Evolutionary conservation across 2,113 vertebrate genomes (phyloP), one percentile per base, ranked within the genome.

Genomic region (Myrmophylax atrothorax): DNA sequence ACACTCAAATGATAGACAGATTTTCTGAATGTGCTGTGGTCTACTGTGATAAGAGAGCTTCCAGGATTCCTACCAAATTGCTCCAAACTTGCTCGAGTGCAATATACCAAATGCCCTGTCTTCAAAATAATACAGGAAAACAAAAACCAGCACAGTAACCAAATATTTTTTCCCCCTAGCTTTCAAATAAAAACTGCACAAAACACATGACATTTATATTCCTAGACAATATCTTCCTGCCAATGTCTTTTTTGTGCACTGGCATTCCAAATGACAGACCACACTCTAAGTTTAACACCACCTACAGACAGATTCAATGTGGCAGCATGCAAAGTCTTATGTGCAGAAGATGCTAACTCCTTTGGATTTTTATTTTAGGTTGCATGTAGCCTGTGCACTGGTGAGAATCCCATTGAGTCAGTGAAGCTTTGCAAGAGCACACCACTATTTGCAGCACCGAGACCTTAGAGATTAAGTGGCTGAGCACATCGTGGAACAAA

Each of bases 1-100:
- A 98, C 98, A 90, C 63, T 63, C 82, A 98, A 97, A 97, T 98
- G 98, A 98, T 95, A 96, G 98, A 97, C 97, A 98, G 96, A 84
- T 97, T 97, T 98, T 97, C 96, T 97, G 50, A 97, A 98, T 96
- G 96, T 97, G 95, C 95, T 94, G 89, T 93, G 94, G 97, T 98
- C 91, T 96, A 87, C 94, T 94, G 96, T 85, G 96, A 97, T 96
- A 98, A 97, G 77, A 96, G 84, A 91, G 83, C 92, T 98, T 96
- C 96, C 93, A 97, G 95, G 93, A 96, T 92, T 95, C 85, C 90
- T 96, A 96, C 92, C 94, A 95, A 95, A 95, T 94, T 75, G 81
- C 95, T 97, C 96, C 96, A 97, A 95, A 97, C 69, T 96, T 96
- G 84, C 58, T 96, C 81, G 86, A 94, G 49, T 78, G 56, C 92